A percentile compares a stretch with the other conserved stretches of the same genome.
phyloP scores from a whole-genome alignment of 2,113 vertebrate species.

The Nicator chloris region DNA sequence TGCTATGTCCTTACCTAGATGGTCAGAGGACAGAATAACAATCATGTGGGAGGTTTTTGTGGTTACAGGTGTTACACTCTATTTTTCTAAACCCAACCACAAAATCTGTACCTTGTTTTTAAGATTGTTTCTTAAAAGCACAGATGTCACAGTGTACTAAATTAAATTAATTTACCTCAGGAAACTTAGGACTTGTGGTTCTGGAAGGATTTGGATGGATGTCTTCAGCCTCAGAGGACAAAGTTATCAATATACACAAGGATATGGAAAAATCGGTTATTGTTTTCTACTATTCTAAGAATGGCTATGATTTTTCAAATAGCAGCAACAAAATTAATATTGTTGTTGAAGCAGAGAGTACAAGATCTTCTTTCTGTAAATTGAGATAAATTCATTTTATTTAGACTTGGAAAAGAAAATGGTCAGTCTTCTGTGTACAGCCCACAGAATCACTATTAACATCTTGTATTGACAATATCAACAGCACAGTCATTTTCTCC shows the following conservation, averaged over 20 bases:
- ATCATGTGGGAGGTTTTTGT: neutral
- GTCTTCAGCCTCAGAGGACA: neutral
- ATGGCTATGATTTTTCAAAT: neutral
- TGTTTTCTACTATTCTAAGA: neutral
- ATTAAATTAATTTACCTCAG: neutral
- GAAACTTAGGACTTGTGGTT: neutral
- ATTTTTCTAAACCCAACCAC: neutral
- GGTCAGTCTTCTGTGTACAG: neutral
- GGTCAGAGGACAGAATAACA: neutral
- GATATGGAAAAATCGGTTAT: neutral
- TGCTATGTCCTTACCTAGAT: neutral
- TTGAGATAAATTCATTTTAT: neutral
- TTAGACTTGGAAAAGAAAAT: neutral
- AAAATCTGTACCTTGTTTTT: neutral
- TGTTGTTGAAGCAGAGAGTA: neutral
- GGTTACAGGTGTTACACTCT: neutral
- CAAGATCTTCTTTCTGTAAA: neutral
- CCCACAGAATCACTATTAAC: neutral
- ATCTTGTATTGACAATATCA: neutral
- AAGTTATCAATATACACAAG: neutral
- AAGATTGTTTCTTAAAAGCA: neutral
- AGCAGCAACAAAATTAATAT: neutral
- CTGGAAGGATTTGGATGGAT: neutral
- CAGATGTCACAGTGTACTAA: neutral
- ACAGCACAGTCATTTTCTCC: neutral